Base-by-base conservation (phyloP, 2,888 invertebrate genomes). In the Xanthorhoe spadicearia region DNA sequence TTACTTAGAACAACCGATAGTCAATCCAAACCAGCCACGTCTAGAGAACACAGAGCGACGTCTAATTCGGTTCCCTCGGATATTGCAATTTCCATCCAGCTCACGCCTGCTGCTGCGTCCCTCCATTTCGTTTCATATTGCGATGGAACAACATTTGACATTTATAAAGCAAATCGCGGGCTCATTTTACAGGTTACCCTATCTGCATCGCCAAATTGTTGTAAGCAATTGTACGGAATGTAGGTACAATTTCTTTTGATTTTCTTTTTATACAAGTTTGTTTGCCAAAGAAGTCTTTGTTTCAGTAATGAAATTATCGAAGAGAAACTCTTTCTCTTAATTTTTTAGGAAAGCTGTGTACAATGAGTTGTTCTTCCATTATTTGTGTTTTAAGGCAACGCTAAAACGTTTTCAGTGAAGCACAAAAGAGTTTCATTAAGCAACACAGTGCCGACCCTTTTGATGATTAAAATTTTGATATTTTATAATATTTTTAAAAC, bases 61-160 rank as follows among this genome's bases (percentile, higher is more conserved):
- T 74, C 78, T 86, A 84, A 85, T 85, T 84, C 81, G 72, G 76
- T 76, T 78, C 70, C 77, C 78, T 82, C 82, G 87, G 86, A 89
- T 89, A 90, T 90, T 90, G 88, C 89, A 88, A 89, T 90, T 89
- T 86, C 86, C 87, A 85, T 80, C 81, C 78, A 78, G 78, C 83
- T 83, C 83, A 79, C 83, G 84, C 82, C 79, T 54, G 61, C 60
- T 65, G 64, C 81, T 82, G 83, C 82, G 78, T 82, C 81, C 81
- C 84, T 87, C 85, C 82, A 86, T 86, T 86, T 83, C 85, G 81
- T 85, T 88, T 85, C 87, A 84, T 86, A 84, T 85, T 78, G 81
- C 76, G 78, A 78, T 77, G 54, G 35, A 63, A 84, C 83, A 82
- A 79, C 81, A 83, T 81, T 84, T 82, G 85, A 85, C 81, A 80